Evolutionary conservation across 2,797 vertebrate genomes (phyloP).

Genomic region (Acanthopagrus latus): DNA sequence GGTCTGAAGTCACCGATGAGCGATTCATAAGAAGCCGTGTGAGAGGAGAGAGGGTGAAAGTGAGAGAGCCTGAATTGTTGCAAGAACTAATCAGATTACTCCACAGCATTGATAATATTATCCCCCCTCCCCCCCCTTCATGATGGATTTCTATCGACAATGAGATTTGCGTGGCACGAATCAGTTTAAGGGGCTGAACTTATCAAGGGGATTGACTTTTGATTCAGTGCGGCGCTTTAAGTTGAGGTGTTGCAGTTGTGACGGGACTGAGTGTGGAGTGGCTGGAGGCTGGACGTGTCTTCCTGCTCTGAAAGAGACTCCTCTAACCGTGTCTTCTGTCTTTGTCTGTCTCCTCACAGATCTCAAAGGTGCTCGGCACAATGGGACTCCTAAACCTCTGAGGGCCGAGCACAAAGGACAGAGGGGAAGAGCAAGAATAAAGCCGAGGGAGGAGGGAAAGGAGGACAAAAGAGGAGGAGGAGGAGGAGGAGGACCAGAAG

Average conservation of each 20-base stretch:
- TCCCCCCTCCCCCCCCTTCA: not conserved
- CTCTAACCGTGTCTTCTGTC: conserved; percentile 30
- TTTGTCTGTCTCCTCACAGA: conserved; percentile 65
- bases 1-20: conserved; percentile 9
- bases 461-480: conserved; percentile 48
- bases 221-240: conserved; percentile 28
- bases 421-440: conserved; percentile 52
- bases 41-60: not conserved
- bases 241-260: conserved; percentile 34
- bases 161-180: conserved; percentile 33
- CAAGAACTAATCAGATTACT: conserved; percentile 74
- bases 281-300: not conserved
- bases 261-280: not conserved
- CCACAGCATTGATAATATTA: conserved; percentile 45
- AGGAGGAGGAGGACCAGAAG: conserved; percentile 43
- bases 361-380: conserved; percentile 66
- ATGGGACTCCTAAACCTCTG: conserved; percentile 74
- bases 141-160: conserved; percentile 38
- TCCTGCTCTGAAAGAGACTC: not conserved
- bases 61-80: conserved; percentile 45
- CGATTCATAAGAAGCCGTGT: not conserved
- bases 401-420: conserved; percentile 65
- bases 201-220: conserved; percentile 36
- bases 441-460: conserved; percentile 8
- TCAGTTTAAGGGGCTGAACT: conserved; percentile 30